Conservation (phyloP, 1,140 invertebrate genomes). For the Hylaeus anthracinus region DNA sequence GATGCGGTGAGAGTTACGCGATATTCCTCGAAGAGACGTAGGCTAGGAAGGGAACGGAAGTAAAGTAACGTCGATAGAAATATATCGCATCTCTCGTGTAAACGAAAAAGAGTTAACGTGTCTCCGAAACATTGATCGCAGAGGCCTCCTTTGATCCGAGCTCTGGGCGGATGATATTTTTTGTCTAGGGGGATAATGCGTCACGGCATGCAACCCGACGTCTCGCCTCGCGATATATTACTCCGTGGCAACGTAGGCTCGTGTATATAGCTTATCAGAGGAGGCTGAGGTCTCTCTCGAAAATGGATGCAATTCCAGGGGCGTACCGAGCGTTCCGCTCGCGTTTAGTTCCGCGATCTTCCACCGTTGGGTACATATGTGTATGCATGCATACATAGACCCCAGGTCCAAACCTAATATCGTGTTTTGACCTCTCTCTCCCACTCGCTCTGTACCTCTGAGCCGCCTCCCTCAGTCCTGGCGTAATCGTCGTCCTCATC, state of each 20-base stretch:
- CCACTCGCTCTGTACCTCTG: constrained; percentile 9
- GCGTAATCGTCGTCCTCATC: constrained; percentile 27
- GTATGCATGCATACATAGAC: constrained; percentile 40
- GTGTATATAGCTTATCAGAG: constrained; percentile 60
- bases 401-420: constrained; percentile 61
- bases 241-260: constrained; percentile 39
- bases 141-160: too few relatives aligned
- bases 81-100: too few relatives aligned
- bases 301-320: constrained; percentile 66
- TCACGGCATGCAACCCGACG: constrained; percentile 36
- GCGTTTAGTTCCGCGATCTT: constrained; percentile 61
- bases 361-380: constrained; percentile 37
- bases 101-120: too few relatives aligned
- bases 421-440: constrained; percentile 51
- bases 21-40: too few relatives aligned
- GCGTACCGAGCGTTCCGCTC: constrained; percentile 62
- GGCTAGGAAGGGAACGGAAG: too few relatives aligned
- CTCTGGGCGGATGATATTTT: too few relatives aligned
- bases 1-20: too few relatives aligned
- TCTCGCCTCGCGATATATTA: constrained; percentile 59
- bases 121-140: too few relatives aligned
- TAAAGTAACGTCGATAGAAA: too few relatives aligned
- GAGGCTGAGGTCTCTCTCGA: constrained; percentile 60
- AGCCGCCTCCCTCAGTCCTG: not conserved
- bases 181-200: too few relatives aligned